phyloP scores from a whole-genome alignment of 2,888 invertebrate genomes.

The Leptothorax acervorum region DNA sequence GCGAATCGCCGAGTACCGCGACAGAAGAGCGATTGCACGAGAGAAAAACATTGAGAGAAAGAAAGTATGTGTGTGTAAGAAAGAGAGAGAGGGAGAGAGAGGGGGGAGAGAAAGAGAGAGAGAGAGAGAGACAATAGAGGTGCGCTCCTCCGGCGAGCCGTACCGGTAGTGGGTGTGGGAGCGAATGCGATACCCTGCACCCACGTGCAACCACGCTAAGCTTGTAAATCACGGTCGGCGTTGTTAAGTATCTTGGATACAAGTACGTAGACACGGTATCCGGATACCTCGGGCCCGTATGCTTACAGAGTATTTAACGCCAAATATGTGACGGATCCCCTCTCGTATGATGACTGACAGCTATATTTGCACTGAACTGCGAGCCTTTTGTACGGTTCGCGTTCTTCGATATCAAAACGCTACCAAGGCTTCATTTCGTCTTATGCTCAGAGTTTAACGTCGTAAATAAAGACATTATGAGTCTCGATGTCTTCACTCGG shows the following conservation, averaged over 20 bases:
- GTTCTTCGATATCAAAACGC: not conserved
- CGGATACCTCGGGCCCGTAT: constrained; percentile 22
- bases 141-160: constrained; percentile 48
- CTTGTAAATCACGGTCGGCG: constrained; percentile 66
- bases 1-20: constrained; percentile 17
- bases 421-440: not conserved
- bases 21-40: constrained; percentile 46
- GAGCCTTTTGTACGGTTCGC: not conserved
- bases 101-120: not conserved
- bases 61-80: not conserved
- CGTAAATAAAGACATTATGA: not conserved
- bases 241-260: constrained; percentile 44
- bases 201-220: constrained; percentile 72
- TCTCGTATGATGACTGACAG: not conserved
- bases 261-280: constrained; percentile 45
- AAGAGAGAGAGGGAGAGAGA: not conserved
- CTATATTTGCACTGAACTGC: not conserved
- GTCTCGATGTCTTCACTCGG: not conserved
- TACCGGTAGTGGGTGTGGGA: constrained; percentile 74
- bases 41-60: constrained; percentile 31
- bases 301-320: constrained; percentile 29
- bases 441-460: not conserved
- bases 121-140: constrained; percentile 48
- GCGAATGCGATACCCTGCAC: constrained; percentile 74
- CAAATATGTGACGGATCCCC: constrained; percentile 21